These are phyloP conservation scores for Conistra vaccinii DNA, from an alignment of 2,888 invertebrate genomes.

Conservation along the genomic window DNA sequence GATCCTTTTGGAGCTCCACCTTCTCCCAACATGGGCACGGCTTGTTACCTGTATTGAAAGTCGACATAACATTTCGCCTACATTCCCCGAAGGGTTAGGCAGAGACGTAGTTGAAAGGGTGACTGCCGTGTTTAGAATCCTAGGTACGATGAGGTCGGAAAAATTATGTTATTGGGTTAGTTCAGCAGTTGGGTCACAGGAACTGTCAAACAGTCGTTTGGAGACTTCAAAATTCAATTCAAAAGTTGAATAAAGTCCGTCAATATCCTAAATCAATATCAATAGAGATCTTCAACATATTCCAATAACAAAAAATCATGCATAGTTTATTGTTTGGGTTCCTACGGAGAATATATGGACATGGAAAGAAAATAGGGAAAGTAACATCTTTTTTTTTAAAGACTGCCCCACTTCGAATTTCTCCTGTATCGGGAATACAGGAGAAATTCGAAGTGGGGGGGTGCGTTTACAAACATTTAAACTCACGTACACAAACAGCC, in stretches of 20 bases:
- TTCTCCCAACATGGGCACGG: constrained; percentile 83
- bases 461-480: too few species aligned
- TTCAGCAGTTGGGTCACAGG: too few species aligned
- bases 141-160: neutral
- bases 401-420: too few species aligned
- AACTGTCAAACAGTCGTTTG: too few species aligned
- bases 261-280: neutral
- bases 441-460: too few species aligned
- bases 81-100: neutral
- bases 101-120: too few species aligned
- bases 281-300: neutral
- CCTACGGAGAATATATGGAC: neutral
- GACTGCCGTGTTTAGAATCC: neutral
- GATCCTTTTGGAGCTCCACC: constrained; percentile 75
- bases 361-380: too few species aligned
- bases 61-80: neutral
- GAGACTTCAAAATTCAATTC: too few species aligned
- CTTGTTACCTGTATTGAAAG: constrained; percentile 74
- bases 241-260: neutral
- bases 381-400: too few species aligned
- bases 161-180: neutral
- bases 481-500: too few species aligned
- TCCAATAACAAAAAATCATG: neutral
- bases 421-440: too few species aligned
- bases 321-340: neutral